A percentile compares a stretch with the other conserved stretches of the same genome.
phyloP scores from a whole-genome alignment of 2,888 invertebrate species.

The Callyntrura sp. region DNA sequence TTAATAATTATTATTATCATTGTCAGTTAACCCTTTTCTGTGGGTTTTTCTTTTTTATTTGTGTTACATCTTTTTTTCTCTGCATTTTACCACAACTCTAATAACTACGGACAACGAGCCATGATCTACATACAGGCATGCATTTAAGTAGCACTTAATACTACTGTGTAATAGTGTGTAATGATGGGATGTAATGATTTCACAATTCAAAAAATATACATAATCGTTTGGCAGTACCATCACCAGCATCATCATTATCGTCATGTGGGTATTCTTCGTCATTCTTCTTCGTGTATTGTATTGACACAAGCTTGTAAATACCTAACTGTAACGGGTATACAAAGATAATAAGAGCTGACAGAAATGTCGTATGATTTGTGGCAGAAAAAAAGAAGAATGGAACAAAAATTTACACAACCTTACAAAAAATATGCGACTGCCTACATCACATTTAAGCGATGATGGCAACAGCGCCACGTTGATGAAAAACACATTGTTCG shows the following conservation, averaged over 20 bases:
- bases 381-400: constrained; percentile 5
- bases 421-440: background rate
- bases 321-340: background rate
- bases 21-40: background rate
- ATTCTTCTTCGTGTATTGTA: constrained; percentile 8
- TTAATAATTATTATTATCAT: constrained; percentile 8
- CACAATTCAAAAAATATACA: constrained; percentile 29
- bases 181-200: background rate
- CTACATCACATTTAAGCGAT: constrained; percentile 7
- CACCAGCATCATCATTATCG: background rate
- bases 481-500: background rate
- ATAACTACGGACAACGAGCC: background rate
- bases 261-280: background rate
- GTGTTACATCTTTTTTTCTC: background rate
- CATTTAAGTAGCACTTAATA: background rate
- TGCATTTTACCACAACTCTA: background rate
- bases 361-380: constrained; percentile 9
- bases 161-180: background rate
- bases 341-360: constrained; percentile 32
- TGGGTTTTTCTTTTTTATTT: background rate
- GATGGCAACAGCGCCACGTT: background rate
- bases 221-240: background rate
- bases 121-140: constrained; percentile 48
- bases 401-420: background rate
- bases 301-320: constrained; percentile 1